Conservation (phyloP, 2,888 invertebrate species). For the Heliconius ismenius region DNA sequence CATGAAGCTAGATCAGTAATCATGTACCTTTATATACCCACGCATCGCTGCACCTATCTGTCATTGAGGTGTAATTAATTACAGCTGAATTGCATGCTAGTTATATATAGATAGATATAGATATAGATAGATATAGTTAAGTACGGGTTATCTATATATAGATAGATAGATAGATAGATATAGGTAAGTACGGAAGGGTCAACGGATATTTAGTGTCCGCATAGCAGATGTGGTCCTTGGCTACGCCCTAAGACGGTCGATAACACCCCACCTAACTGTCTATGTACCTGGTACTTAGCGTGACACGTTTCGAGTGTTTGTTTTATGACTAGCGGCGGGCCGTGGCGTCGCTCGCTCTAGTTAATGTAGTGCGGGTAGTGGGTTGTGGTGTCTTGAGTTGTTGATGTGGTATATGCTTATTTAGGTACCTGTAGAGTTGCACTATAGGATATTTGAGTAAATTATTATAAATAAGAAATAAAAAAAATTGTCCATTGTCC, state of each 20-base stretch:
- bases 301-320: constrained; percentile 41
- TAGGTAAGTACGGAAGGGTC: constrained; percentile 65
- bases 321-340: constrained; percentile 26
- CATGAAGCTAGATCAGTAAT: constrained; percentile 29
- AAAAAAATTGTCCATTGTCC: too few species aligned
- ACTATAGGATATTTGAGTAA: background rate
- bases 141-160: constrained; percentile 42
- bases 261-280: constrained; percentile 76
- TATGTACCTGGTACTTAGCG: constrained; percentile 76
- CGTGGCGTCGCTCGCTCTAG: constrained; percentile 4
- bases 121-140: constrained; percentile 39
- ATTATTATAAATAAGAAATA: background rate
- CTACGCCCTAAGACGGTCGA: constrained; percentile 81
- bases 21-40: constrained; percentile 47
- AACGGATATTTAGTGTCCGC: constrained; percentile 80
- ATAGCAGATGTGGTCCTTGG: constrained; percentile 80
- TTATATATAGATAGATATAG: constrained; percentile 51
- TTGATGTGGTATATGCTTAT: background rate
- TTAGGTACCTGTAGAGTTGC: background rate
- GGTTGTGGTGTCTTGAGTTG: background rate
- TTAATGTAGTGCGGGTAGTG: background rate
- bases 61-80: constrained; percentile 79
- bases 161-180: background rate
- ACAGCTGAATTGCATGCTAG: constrained; percentile 69
- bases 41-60: constrained; percentile 72